A percentile compares a stretch with the other conserved stretches of the same genome.
Conservation (phyloP, 2,113 vertebrate species). For the Suricata suricatta region DNA sequence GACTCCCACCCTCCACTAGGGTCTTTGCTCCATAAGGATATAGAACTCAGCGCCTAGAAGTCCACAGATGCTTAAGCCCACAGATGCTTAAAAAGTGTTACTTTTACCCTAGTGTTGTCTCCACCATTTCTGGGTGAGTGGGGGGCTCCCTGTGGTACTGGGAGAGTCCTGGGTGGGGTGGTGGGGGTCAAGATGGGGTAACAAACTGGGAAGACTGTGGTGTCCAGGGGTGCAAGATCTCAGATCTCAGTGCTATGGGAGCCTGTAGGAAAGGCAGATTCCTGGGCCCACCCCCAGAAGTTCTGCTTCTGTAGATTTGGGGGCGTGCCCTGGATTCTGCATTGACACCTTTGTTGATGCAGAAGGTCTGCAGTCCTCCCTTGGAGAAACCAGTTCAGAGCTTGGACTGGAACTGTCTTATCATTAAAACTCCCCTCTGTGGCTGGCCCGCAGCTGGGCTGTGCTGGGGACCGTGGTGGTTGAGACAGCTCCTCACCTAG, state of each 20-base stretch:
- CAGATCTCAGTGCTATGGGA: background rate
- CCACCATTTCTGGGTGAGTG: background rate
- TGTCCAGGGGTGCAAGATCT: background rate
- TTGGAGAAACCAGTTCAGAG: background rate
- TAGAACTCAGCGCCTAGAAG: background rate
- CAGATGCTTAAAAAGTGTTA: background rate
- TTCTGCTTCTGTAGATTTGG: background rate
- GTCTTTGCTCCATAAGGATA: background rate
- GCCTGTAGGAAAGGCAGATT: background rate
- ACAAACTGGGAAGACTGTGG: background rate
- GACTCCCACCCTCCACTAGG: background rate
- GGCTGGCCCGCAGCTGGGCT: background rate
- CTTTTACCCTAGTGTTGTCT: background rate
- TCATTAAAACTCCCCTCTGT: background rate
- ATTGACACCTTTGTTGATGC: background rate
- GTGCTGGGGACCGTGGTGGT: background rate
- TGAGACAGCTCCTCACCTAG: background rate
- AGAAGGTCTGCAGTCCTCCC: background rate
- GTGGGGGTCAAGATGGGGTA: background rate
- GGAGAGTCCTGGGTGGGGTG: background rate
- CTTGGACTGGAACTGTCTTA: background rate
- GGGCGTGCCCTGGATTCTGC: background rate
- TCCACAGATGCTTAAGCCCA: background rate
- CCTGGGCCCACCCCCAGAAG: too few relatives aligned
- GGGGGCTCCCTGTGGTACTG: background rate